Base-by-base conservation (phyloP, 2,888 invertebrate genomes). In the Lochmaea capreae region DNA sequence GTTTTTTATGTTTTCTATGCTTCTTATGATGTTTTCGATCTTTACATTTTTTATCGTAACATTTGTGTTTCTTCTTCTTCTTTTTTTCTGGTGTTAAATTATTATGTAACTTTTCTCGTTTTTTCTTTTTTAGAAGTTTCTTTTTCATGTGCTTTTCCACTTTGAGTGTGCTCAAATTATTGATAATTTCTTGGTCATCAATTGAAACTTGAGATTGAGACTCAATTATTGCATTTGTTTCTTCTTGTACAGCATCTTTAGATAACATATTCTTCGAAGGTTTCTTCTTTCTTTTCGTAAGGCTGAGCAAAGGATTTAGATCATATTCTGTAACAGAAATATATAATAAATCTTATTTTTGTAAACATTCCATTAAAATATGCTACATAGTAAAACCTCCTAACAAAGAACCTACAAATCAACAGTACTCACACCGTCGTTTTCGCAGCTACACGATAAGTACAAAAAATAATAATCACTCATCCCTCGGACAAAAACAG, bases 1-100 rank as follows among this genome's bases (percentile, higher is more conserved):
- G 91, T 83, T 93, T 94, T 85, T 93, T 92, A 82, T 94, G 94
- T 87, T 94, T 94, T 79, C 92, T 91, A 82, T 94, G 93, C 75
- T 91, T 92, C 84, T 94, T 95, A 86, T 94, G 94, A 80, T 94
- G 94, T 82, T 94, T 94, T 74, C 90, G 90, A 73, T 91, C 90
- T 79, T 93, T 93, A 81, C 93, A 92, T 78, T 91, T 90, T 75
- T 93, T 92, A 76, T 92, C 93, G 80, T 89, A 90, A 81, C 92
- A 92, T 39, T 91, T 91, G 83, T 92, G 92, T 79, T 90, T 92
- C 83, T 92, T 92, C 84, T 92, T 92, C 85, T 91, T 92, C 81
- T 91, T 92, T 3, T 91, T 89, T 65, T 69, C 83, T 79, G 14
- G 86, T 81, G 16, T 88, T 86, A 79, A 88, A 88, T 76, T 90